phyloP scores from a whole-genome alignment of 2,113 vertebrate genomes.

The Seriola dumerili region DNA sequence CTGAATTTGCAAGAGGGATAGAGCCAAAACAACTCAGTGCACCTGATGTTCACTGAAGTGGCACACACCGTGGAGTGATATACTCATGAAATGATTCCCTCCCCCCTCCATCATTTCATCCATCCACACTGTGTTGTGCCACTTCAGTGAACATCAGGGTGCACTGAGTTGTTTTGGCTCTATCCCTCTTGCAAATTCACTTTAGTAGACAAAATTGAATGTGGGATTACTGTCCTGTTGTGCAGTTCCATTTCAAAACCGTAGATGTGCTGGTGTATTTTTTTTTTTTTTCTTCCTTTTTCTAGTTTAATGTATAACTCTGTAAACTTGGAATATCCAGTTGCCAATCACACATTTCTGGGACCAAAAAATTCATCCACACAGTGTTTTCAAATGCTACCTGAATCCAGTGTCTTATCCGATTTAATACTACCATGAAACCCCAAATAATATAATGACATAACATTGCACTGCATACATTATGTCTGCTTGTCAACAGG shows the following conservation, averaged over 20 bases:
- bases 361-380: neutral
- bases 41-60: too few relatives aligned
- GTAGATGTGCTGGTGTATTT: neutral
- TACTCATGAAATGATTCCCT: too few relatives aligned
- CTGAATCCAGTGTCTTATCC: neutral
- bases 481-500: neutral
- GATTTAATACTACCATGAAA: neutral
- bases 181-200: conserved; percentile 70
- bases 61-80: too few relatives aligned
- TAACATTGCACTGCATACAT: neutral
- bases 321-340: neutral
- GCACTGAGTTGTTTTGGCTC: conserved; percentile 58
- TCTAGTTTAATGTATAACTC: conserved; percentile 4
- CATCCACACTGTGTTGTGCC: conserved; percentile 63
- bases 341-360: neutral
- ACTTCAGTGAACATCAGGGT: conserved; percentile 65
- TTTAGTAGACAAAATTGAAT: conserved; percentile 64
- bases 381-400: neutral
- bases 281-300: neutral
- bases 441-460: neutral
- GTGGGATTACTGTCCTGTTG: conserved; percentile 47
- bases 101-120: conserved; percentile 53
- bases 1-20: too few relatives aligned
- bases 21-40: too few relatives aligned
- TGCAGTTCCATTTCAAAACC: conserved; percentile 51